Evolutionary conservation across 2,797 vertebrate species (phyloP).

Genomic region (Heliangelus exortis): DNA sequence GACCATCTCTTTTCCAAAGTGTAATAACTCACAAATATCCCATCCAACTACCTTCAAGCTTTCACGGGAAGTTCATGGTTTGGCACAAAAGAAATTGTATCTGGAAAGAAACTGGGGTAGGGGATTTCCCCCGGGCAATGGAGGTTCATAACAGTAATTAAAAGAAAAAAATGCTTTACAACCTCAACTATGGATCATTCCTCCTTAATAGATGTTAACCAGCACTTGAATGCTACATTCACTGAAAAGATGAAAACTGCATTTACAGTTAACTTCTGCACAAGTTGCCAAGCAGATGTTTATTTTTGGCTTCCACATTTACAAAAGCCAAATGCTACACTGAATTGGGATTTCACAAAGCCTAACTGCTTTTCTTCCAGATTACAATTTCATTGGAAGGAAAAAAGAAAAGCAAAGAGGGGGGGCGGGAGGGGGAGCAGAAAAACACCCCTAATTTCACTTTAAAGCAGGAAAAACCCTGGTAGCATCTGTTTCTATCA

Average conservation of each 20-base stretch:
- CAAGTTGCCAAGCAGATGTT: slow-evolving; percentile 61
- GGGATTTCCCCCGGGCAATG: not conserved
- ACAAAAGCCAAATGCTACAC: slow-evolving; percentile 60
- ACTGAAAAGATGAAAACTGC: slow-evolving; percentile 39
- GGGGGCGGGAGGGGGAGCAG: accelerated
- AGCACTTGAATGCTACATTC: slow-evolving; percentile 24
- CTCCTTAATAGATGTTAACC: slow-evolving; percentile 31
- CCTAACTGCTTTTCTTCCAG: slow-evolving; percentile 53
- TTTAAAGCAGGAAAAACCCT: not conserved
- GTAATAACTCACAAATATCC: slow-evolving; percentile 17
- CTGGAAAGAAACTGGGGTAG: slow-evolving; percentile 35
- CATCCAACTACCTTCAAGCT: slow-evolving; percentile 18
- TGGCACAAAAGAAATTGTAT: slow-evolving; percentile 15
- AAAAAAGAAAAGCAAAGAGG: not conserved
- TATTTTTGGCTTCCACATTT: slow-evolving; percentile 66
- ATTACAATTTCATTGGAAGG: slow-evolving; percentile 3
- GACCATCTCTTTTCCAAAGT: not conserved
- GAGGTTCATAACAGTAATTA: slow-evolving; percentile 32
- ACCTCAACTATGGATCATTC: slow-evolving; percentile 9
- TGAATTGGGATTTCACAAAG: slow-evolving; percentile 47
- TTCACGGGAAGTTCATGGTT: slow-evolving; percentile 33
- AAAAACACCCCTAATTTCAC: not conserved
- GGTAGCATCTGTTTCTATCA: slow-evolving; percentile 11
- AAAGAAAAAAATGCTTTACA: slow-evolving; percentile 40
- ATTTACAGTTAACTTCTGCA: slow-evolving; percentile 42